Percentiles rank a stretch among this genome's conserved stretches.
Conservation (phyloP, 1,140 invertebrate species). For the Triops cancriformis region DNA sequence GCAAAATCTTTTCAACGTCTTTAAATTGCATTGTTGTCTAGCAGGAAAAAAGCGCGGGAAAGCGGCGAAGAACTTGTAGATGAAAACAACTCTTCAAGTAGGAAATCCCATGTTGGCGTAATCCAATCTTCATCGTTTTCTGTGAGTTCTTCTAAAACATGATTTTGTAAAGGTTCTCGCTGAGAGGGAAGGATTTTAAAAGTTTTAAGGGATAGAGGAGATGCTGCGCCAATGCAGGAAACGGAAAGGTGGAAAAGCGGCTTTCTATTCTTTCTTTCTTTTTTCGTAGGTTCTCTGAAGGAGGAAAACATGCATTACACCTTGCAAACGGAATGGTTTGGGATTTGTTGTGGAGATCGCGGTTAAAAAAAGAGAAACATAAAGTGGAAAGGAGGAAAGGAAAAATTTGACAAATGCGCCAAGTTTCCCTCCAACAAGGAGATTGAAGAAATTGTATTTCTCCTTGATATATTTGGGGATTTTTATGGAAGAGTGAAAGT, state of each 20-base stretch:
- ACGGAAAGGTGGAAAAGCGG: too few species aligned
- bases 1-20: background rate
- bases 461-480: conserved; percentile 6
- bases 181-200: background rate
- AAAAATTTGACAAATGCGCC: conserved; percentile 2
- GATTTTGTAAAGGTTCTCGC: background rate
- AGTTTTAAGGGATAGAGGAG: too few species aligned
- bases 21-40: background rate
- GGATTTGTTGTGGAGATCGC: background rate
- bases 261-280: too few species aligned
- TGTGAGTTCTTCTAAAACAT: background rate
- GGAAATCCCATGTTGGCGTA: background rate
- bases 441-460: conserved; percentile 11
- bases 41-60: background rate
- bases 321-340: background rate
- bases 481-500: background rate
- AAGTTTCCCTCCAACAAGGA: background rate
- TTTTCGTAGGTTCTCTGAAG: too few species aligned
- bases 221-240: too few species aligned
- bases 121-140: background rate
- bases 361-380: background rate
- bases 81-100: background rate
- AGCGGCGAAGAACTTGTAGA: background rate
- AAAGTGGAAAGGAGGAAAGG: too few species aligned
- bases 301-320: background rate